Evolutionary conservation across 1,140 invertebrate genomes (phyloP).

Genomic region (Dufourea novaeangliae): DNA sequence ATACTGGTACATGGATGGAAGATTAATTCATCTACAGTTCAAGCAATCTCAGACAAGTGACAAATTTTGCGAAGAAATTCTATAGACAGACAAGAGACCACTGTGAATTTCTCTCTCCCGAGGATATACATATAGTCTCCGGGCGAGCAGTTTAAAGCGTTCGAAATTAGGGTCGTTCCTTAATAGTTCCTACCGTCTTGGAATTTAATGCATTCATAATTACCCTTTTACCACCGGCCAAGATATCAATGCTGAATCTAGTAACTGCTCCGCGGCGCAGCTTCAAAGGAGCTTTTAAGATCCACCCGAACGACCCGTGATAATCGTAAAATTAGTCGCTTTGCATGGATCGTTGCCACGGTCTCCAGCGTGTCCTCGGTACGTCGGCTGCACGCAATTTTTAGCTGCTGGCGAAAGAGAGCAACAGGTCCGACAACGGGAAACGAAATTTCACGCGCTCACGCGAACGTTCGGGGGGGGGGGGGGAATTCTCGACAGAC

Average conservation of each 20-base stretch:
- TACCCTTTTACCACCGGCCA: not conserved
- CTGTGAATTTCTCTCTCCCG: not conserved
- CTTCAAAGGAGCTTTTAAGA: slow-evolving; percentile 21
- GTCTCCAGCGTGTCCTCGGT: not conserved
- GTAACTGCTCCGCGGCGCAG: not conserved
- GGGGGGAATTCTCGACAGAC: too few relatives aligned
- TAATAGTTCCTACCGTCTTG: slow-evolving; percentile 4
- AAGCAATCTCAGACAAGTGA: too few relatives aligned
- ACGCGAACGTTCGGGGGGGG: not conserved
- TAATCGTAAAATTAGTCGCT: slow-evolving; percentile 23
- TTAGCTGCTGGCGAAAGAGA: not conserved
- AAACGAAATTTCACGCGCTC: slow-evolving; percentile 10
- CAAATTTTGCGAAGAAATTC: not conserved
- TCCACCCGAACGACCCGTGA: slow-evolving; percentile 10
- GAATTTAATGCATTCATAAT: slow-evolving; percentile 32
- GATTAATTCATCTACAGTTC: too few relatives aligned
- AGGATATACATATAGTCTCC: not conserved
- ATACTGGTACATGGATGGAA: too few relatives aligned
- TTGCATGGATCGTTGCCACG: slow-evolving; percentile 7
- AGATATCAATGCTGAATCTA: slow-evolving; percentile 44
- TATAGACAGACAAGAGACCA: too few relatives aligned
- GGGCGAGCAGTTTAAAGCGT: not conserved
- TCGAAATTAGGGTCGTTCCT: slow-evolving; percentile 44
- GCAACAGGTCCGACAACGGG: slow-evolving; percentile 33
- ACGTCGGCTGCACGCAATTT: slow-evolving; percentile 2